Evolutionary conservation across 2,113 vertebrate genomes (phyloP), one percentile per base, ranked within the genome.

Genomic region (Pseudorhombus dupliciocellatus): DNA sequence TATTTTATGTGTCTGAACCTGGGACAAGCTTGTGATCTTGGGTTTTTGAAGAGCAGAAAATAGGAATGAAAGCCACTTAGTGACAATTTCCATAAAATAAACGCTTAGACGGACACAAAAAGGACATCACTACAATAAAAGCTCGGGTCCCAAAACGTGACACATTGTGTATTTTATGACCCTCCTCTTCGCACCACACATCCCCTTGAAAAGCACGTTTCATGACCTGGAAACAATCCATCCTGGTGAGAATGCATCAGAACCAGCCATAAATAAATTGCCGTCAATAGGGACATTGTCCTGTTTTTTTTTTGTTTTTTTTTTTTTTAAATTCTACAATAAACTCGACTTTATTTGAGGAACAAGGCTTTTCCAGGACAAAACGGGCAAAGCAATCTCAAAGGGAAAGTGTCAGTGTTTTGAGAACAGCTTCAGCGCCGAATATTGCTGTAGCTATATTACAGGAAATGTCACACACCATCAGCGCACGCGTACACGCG

Each of bases 351-450:
- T 73, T 58, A 81, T 78, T 68, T 69, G 51, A 76, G 53, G 63
- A 78, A 81, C 65, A 61, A 77, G 65, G 71, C 44, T 79, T 78
- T 84, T 84, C 69, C 69, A 73, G 85, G 84, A 82, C 88, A 74
- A 75, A 86, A 79, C 10, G 59, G 77, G 46, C 73, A 68, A 84
- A 88, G 76, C 51, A 81, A 73, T 86, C 85, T 86, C 84, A 59
- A 60, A 81, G 88, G 87, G 64, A 68, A 79, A 58, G 81, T 73
- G 56, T 82, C 70, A 54, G 72, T 86, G 77, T 82, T 83, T 76
- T 20, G 58, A 77, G 71, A 83, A 71, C 61, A 20, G 77, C 79
- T 80, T 70, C 73, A 84, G 64, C 74, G 69, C 67, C 28, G 52
- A 71, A 87, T 80, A 81, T 83, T 62, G 61, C 70, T 76, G 62